Evolutionary conservation across 2,113 vertebrate genomes (phyloP).

Genomic region (Candoia aspera): DNA sequence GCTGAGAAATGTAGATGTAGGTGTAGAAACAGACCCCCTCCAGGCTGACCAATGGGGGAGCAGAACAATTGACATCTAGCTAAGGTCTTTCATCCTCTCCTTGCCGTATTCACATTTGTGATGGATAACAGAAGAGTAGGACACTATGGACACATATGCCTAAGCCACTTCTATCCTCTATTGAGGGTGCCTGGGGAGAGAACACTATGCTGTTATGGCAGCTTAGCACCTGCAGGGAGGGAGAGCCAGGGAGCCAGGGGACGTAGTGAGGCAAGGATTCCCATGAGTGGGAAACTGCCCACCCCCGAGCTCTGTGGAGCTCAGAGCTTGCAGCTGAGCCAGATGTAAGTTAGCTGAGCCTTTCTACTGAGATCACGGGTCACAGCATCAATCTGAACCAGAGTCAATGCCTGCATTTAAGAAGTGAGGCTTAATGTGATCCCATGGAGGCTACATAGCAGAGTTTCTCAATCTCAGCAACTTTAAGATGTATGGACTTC

Average conservation of each 20-base stretch:
- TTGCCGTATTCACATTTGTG: neutral
- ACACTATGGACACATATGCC: neutral
- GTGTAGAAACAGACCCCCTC: too few relatives aligned
- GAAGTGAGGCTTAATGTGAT: neutral
- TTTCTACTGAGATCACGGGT: neutral
- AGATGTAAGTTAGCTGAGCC: neutral
- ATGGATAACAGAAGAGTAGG: neutral
- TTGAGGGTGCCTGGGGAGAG: neutral
- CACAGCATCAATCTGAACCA: neutral
- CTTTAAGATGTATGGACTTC: too few relatives aligned
- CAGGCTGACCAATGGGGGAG: too few relatives aligned
- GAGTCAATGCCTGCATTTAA: neutral
- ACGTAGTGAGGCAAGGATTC: neutral
- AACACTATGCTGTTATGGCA: neutral
- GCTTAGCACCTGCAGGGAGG: neutral
- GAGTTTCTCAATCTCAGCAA: too few relatives aligned
- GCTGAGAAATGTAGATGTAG: too few relatives aligned
- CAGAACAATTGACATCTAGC: too few relatives aligned
- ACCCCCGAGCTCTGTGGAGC: neutral
- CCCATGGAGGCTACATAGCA: neutral
- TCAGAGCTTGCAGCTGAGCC: neutral
- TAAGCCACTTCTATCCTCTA: neutral
- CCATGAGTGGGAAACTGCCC: neutral
- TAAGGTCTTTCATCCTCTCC: too few relatives aligned
- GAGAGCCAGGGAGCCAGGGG: neutral